phyloP scores from a whole-genome alignment of 2,888 invertebrate genomes.

The Uropetala carovei region DNA sequence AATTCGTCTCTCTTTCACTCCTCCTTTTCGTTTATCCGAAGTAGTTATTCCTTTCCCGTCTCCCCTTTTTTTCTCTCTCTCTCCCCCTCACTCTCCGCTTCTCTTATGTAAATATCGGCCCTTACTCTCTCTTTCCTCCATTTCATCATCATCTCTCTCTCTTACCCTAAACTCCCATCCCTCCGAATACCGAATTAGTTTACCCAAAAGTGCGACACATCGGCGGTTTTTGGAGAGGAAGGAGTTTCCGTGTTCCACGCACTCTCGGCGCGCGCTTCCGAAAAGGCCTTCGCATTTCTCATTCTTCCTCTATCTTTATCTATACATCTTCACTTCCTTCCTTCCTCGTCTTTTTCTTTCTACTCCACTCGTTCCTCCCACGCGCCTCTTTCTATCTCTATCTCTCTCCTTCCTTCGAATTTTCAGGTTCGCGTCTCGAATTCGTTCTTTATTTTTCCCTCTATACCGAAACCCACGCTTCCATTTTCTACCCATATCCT shows the following conservation, averaged over 20 bases:
- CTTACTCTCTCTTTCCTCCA: not conserved
- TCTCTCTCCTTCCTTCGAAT: too few relatives aligned
- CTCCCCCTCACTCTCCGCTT: not conserved
- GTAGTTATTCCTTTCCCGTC: not conserved
- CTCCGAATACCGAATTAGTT: conserved; percentile 15
- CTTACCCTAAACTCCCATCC: not conserved
- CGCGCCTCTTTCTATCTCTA: too few relatives aligned
- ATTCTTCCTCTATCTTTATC: not conserved
- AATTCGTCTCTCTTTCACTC: conserved; percentile 36
- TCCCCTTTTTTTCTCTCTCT: not conserved
- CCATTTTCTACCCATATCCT: too few relatives aligned
- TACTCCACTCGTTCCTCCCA: too few relatives aligned
- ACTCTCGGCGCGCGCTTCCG: not conserved
- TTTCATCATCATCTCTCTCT: not conserved
- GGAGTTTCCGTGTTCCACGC: not conserved
- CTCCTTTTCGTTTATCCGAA: conserved; percentile 15
- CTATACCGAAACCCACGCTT: too few relatives aligned
- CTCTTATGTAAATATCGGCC: not conserved
- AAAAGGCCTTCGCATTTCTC: too few relatives aligned
- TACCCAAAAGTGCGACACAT: not conserved
- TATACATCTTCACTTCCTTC: not conserved
- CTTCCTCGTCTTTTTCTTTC: too few relatives aligned
- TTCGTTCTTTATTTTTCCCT: not conserved
- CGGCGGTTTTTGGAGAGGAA: not conserved
- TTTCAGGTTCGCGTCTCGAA: not conserved